phyloP scores from a whole-genome alignment of 2,797 vertebrate species.

The Selene dorsalis region DNA sequence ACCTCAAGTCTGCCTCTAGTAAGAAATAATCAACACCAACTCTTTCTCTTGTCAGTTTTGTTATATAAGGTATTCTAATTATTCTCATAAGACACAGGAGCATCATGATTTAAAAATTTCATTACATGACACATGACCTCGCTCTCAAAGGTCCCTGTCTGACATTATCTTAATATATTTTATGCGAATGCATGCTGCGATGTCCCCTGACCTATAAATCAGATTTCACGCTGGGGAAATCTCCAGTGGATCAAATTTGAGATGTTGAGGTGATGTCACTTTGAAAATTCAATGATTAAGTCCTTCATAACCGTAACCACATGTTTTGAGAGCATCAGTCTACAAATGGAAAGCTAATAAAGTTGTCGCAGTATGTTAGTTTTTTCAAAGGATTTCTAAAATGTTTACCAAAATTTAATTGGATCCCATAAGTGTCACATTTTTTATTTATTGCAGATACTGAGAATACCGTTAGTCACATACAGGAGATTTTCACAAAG shows the following conservation, averaged over 20 bases:
- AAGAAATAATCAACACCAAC: slow-evolving; percentile 54
- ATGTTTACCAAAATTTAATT: background rate
- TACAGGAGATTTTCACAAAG: too few relatives aligned
- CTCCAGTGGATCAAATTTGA: slow-evolving; percentile 2
- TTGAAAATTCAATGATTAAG: background rate
- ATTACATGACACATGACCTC: background rate
- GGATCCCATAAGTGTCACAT: background rate
- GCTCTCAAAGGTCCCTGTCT: background rate
- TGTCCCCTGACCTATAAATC: slow-evolving; percentile 11
- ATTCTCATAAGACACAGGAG: background rate
- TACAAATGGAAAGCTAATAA: background rate
- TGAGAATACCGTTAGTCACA: too few relatives aligned
- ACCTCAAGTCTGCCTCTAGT: slow-evolving; percentile 91
- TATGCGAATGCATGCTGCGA: background rate
- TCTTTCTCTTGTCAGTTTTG: background rate
- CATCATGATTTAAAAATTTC: background rate
- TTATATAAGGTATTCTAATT: background rate
- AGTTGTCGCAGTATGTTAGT: background rate
- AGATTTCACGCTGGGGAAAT: slow-evolving; percentile 12
- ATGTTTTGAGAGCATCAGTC: background rate
- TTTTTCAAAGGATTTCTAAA: background rate
- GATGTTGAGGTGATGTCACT: background rate
- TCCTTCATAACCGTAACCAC: background rate
- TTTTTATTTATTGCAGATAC: too few relatives aligned
- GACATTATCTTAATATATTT: background rate